A percentile compares a stretch with the other conserved stretches of the same genome.
Conservation (phyloP, 2,113 vertebrate species). For the Cryptotis parvus region DNA sequence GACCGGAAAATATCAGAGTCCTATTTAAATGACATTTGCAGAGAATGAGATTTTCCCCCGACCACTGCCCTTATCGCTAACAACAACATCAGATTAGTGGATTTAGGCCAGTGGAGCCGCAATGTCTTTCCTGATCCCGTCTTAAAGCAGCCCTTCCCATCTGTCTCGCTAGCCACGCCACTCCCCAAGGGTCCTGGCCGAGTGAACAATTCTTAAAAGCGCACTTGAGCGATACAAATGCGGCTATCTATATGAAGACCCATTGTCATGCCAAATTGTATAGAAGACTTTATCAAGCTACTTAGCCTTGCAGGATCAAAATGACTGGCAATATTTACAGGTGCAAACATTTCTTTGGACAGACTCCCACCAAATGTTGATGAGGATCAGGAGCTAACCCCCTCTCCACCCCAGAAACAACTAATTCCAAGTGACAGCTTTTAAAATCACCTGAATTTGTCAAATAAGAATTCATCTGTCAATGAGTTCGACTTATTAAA, state of each 20-base stretch:
- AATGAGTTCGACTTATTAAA: conserved; percentile 39
- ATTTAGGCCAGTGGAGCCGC: conserved; percentile 87
- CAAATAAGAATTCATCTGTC: conserved; percentile 32
- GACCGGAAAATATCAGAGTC: conserved; percentile 87
- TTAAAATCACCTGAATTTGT: conserved; percentile 9
- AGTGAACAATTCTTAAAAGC: conserved; percentile 85
- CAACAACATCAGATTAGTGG: conserved; percentile 91
- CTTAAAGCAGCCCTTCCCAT: conserved; percentile 88
- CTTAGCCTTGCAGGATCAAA: conserved; percentile 76
- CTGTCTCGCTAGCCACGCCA: conserved; percentile 86
- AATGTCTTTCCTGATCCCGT: conserved; percentile 87
- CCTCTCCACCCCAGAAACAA: too few relatives aligned
- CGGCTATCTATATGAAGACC: conserved; percentile 83
- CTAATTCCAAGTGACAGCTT: background rate
- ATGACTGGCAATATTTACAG: conserved; percentile 71
- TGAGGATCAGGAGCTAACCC: background rate
- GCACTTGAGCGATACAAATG: conserved; percentile 86
- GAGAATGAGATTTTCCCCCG: conserved; percentile 89
- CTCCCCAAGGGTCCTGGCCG: too few relatives aligned
- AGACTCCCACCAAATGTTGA: background rate
- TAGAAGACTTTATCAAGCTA: conserved; percentile 82
- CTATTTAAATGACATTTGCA: conserved; percentile 90
- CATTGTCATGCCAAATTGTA: conserved; percentile 85
- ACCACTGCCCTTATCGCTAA: conserved; percentile 88
- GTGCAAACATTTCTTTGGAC: conserved; percentile 55